Evolutionary conservation across 2,113 vertebrate species (phyloP).

Genomic region (Pseudorasbora parva): DNA sequence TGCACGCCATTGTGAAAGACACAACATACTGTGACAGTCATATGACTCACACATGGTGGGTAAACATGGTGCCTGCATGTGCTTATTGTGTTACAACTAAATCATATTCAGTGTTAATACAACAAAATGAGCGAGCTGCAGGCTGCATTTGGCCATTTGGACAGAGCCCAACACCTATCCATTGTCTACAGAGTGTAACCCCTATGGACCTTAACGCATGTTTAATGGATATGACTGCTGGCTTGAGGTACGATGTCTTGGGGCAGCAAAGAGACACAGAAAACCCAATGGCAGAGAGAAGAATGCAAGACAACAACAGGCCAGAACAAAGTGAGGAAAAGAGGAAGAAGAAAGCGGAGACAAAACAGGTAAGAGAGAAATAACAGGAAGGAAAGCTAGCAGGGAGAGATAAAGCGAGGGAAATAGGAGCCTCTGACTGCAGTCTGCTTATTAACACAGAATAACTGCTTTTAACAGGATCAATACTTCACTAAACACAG

Average conservation of each 20-base stretch:
- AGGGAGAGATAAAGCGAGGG: conserved; percentile 23
- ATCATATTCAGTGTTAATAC: conserved; percentile 36
- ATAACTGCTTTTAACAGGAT: conserved; percentile 43
- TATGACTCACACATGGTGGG: not conserved
- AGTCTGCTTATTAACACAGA: conserved; percentile 52
- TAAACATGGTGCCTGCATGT: conserved; percentile 2
- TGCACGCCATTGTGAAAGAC: not conserved
- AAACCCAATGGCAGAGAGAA: not conserved
- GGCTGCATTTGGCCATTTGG: conserved; percentile 20
- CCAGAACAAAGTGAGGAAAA: conserved; percentile 2
- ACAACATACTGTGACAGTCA: not conserved
- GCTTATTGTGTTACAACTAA: conserved; percentile 7
- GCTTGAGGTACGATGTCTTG: conserved; percentile 42
- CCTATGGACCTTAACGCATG: conserved; percentile 49
- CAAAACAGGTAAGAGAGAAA: conserved; percentile 39
- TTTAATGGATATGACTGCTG: conserved; percentile 54
- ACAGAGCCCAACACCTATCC: conserved; percentile 36
- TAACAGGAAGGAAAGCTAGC: conserved; percentile 4
- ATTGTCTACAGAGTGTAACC: conserved; percentile 38
- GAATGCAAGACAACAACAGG: conserved; percentile 14
- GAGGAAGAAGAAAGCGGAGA: not conserved
- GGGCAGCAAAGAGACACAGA: conserved; percentile 30
- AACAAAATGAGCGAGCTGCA: not conserved
- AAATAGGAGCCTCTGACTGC: conserved; percentile 27
- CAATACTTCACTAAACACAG: conserved; percentile 47